phyloP scores from a whole-genome alignment of 2,888 invertebrate genomes.

The Euzophera pinguis region DNA sequence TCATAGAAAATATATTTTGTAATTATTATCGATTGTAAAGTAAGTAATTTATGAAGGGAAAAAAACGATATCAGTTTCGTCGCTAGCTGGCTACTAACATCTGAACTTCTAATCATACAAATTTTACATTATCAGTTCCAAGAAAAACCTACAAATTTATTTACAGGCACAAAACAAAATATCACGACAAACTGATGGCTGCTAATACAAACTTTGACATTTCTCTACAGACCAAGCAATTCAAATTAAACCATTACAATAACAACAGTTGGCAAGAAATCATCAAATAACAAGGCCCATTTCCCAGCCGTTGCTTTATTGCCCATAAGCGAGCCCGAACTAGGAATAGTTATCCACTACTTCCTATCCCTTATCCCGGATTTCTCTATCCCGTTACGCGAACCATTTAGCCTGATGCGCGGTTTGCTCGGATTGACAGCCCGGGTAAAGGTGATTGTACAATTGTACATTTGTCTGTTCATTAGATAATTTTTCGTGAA shows the following conservation, averaged over 20 bases:
- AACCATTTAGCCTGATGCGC: constrained; percentile 76
- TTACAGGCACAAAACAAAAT: too few species aligned
- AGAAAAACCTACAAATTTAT: too few species aligned
- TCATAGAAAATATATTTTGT: too few species aligned
- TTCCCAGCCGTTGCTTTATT: constrained; percentile 70
- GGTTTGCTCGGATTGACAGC: constrained; percentile 75
- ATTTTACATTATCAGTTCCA: too few species aligned
- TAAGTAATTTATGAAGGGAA: too few species aligned
- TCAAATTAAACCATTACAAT: constrained; percentile 4
- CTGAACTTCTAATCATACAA: too few species aligned
- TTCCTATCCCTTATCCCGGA: constrained; percentile 49
- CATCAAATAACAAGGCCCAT: constrained; percentile 63
- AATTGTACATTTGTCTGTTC: not conserved
- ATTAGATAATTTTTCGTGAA: not conserved
- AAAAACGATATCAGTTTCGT: too few species aligned
- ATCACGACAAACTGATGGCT: too few species aligned
- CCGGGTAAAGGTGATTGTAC: constrained; percentile 24
- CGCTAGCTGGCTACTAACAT: too few species aligned
- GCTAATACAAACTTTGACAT: too few species aligned
- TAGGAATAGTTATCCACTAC: constrained; percentile 55
- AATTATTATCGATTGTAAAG: too few species aligned
- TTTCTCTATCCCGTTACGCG: constrained; percentile 57
- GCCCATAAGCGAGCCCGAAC: constrained; percentile 54
- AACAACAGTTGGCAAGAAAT: constrained; percentile 22
- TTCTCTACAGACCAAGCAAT: not conserved